Conservation (phyloP, 2,113 vertebrate genomes). For the Oncorhynchus keta region DNA sequence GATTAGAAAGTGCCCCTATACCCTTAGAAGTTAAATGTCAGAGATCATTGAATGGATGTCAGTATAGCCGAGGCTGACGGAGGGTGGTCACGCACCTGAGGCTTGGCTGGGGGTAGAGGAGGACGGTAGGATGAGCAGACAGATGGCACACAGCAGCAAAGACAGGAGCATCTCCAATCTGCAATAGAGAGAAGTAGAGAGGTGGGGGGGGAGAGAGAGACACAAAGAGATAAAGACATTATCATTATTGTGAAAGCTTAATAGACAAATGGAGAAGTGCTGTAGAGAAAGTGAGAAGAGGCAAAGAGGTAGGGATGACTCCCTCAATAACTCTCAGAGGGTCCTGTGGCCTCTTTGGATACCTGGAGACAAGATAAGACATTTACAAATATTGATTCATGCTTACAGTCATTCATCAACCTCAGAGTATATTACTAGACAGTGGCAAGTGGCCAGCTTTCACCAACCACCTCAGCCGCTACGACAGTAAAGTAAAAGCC, state of each 20-base stretch:
- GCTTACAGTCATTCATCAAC: constrained; percentile 8
- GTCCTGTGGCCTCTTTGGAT: background rate
- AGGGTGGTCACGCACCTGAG: constrained; percentile 53
- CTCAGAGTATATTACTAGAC: constrained; percentile 9
- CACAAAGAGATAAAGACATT: constrained; percentile 2
- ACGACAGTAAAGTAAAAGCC: background rate
- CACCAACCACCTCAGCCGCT: background rate
- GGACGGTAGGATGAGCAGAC: constrained; percentile 55
- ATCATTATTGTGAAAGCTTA: background rate
- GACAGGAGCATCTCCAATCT: constrained; percentile 55
- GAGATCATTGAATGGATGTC: constrained; percentile 34
- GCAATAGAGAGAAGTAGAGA: constrained; percentile 10
- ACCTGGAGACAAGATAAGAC: background rate
- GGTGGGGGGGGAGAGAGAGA: background rate
- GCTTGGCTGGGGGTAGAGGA: constrained; percentile 51
- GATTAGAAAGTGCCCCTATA: constrained; percentile 26
- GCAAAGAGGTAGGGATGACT: background rate
- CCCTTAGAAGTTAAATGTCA: constrained; percentile 37
- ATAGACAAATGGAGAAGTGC: background rate
- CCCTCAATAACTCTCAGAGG: too few species aligned
- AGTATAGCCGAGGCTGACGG: background rate
- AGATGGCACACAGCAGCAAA: constrained; percentile 64
- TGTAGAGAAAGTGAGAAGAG: background rate
- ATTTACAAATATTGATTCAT: constrained; percentile 14
- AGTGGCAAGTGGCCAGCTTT: background rate